These are phyloP conservation scores for Pristionchus arcanus DNA, from an alignment of 2,888 invertebrate genomes.

Conservation along the genomic window DNA sequence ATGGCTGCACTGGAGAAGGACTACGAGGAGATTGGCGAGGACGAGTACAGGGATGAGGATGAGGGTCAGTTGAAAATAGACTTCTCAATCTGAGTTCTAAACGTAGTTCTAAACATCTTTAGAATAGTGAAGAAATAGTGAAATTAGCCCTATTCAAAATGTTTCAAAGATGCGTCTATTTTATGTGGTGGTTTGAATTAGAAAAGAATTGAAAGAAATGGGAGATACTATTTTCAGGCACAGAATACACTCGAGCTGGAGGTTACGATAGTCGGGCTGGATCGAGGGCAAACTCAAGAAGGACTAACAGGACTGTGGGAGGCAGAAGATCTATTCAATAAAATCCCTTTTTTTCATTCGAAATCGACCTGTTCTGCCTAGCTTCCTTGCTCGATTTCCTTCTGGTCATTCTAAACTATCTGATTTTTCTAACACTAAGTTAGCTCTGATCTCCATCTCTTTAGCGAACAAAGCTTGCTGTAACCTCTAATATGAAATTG, in stretches of 20 bases:
- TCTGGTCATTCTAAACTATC: too few relatives aligned
- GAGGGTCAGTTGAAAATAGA: conserved; percentile 55
- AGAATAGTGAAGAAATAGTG: too few relatives aligned
- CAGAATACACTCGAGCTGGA: conserved; percentile 41
- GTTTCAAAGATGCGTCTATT: too few relatives aligned
- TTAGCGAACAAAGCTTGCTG: not conserved
- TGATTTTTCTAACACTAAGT: not conserved
- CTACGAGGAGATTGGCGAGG: conserved; percentile 69
- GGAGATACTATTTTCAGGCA: conserved; percentile 39
- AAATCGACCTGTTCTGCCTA: too few relatives aligned
- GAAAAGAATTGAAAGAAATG: not conserved
- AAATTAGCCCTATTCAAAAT: too few relatives aligned
- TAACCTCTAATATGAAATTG: not conserved
- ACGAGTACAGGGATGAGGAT: conserved; percentile 65
- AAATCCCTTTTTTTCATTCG: not conserved
- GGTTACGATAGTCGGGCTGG: not conserved
- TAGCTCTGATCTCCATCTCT: not conserved
- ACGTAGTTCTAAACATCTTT: too few relatives aligned
- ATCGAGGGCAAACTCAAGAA: not conserved
- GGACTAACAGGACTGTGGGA: not conserved
- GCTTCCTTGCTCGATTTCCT: not conserved
- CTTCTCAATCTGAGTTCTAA: not conserved
- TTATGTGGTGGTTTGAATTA: too few relatives aligned
- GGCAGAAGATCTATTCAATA: not conserved
- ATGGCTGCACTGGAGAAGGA: conserved; percentile 80